Percentiles rank a stretch among this genome's conserved stretches.
Conservation (phyloP, 2,888 invertebrate genomes). For the Aplocera efformata region DNA sequence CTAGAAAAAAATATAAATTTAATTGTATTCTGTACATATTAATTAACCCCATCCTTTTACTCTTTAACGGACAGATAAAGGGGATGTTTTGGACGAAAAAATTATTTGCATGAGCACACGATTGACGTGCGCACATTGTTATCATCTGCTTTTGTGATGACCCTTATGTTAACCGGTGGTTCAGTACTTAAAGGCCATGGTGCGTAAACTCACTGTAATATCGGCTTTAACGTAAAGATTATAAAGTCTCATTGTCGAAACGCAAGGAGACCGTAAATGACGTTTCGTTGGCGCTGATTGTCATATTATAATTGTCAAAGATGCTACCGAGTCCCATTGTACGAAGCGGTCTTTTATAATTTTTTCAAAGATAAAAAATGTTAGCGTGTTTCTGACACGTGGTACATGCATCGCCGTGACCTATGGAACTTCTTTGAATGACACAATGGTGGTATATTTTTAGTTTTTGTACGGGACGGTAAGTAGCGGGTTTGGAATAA, state of each 20-base stretch:
- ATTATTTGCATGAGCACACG: conserved; percentile 79
- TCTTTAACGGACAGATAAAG: conserved; percentile 68
- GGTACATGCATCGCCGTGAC: conserved; percentile 74
- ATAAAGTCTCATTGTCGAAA: conserved; percentile 40
- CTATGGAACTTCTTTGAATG: conserved; percentile 77
- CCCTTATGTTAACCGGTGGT: conserved; percentile 71
- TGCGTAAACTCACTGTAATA: conserved; percentile 39
- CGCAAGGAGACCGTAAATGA: conserved; percentile 42
- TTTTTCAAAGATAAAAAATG: conserved; percentile 77
- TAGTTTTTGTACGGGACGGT: conserved; percentile 79
- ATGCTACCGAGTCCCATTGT: conserved; percentile 78
- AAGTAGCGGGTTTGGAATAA: conserved; percentile 78
- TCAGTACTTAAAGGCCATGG: conserved; percentile 44
- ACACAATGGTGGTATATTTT: conserved; percentile 76
- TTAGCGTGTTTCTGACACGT: conserved; percentile 79
- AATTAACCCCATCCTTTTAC: conserved; percentile 76
- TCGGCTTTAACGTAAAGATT: conserved; percentile 50
- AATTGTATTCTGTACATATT: conserved; percentile 78
- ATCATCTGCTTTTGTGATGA: conserved; percentile 79
- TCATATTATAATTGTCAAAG: conserved; percentile 80
- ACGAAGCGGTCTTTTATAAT: conserved; percentile 73
- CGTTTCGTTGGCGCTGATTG: conserved; percentile 41
- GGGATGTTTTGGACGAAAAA: conserved; percentile 77
- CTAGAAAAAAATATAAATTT: conserved; percentile 71
- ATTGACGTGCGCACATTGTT: conserved; percentile 78